Base-by-base conservation (phyloP, 2,797 vertebrate genomes). In the Adelosebastes latens region DNA sequence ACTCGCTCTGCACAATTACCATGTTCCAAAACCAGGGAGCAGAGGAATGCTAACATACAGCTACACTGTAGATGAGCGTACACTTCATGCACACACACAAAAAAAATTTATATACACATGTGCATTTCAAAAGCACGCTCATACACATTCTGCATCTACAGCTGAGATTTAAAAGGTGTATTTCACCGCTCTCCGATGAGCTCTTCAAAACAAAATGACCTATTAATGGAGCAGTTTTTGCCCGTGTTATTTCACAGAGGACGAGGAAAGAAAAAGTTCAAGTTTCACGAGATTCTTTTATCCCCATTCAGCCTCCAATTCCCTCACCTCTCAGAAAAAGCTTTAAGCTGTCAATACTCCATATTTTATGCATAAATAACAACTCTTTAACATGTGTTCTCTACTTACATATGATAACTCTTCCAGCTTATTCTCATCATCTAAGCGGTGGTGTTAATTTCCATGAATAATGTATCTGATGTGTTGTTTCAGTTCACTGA, bases 181-280 rank as follows among this genome's bases (percentile, higher is more conserved):
- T 90, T 94, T 95, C 80, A 94, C 89, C 88, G 90, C 83, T 87
- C 94, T 94, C 93, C 52, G 4, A 90, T 94, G 93, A 88, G 90
- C 89, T 75, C 42, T 90, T 87, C 69, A 83, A 89, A 92, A 89
- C 86, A 91, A 94, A 94, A 93, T 81, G 81, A 90, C 55, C 72
- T 69, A 92, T 94, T 94, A 93, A 92, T 81, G 73, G 84, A 88
- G 78, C 75, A 58, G 74, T 87, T 89, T 85, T 86, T 92, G 83
- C 81, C 67, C 25, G 60, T 89, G 75, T 90, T 93, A 84, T 94
- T 95, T 94, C 88, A 93, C 89, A 87, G 79, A 82, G 84, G 77
- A 93, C 84, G 85, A 93, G 93, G 86, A 87, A 88, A 92, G 88
- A 91, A 88, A 94, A 91, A 85, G 83, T 85, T 88, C 72, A 77